Conservation (phyloP, 2,797 vertebrate species). For the Poeciliopsis infans region DNA sequence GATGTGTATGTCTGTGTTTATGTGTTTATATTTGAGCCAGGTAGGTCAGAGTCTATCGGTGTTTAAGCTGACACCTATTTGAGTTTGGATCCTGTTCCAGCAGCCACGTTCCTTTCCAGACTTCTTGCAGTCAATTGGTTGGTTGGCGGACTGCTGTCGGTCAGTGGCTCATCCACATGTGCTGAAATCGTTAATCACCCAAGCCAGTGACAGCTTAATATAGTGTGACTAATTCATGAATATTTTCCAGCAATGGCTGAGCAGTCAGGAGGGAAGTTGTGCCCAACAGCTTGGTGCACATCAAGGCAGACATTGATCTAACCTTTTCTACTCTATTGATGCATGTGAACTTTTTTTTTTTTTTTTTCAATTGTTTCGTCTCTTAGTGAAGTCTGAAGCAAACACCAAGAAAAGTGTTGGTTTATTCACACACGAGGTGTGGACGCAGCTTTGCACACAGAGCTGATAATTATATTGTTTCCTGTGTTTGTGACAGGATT, state of each 20-base stretch:
- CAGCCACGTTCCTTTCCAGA: conserved; percentile 22
- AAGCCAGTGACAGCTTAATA: conserved; percentile 78
- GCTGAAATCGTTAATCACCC: conserved; percentile 80
- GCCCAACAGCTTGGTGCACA: conserved; percentile 51
- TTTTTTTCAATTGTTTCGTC: neutral
- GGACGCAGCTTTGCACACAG: neutral
- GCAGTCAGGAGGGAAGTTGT: conserved; percentile 34
- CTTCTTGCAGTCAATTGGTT: conserved; percentile 24
- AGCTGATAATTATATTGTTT: conserved; percentile 1
- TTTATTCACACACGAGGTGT: conserved; percentile 1
- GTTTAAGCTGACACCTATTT: conserved; percentile 38
- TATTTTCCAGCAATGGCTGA: conserved; percentile 70
- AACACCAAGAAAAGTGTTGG: neutral
- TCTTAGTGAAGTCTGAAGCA: neutral
- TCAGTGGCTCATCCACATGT: conserved; percentile 62
- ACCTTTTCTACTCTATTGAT: conserved; percentile 37
- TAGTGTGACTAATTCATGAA: conserved; percentile 78
- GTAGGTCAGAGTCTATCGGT: conserved; percentile 22
- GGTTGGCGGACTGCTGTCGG: conserved; percentile 61
- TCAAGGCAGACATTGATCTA: conserved; percentile 66
- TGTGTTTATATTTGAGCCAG: conserved; percentile 11
- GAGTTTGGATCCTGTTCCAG: conserved; percentile 33
- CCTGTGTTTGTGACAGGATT: conserved; percentile 5
- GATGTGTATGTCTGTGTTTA: conserved; percentile 18
- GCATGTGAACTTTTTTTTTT: conserved; percentile 1